These are phyloP conservation scores for Latheticus oryzae DNA, from an alignment of 2,888 invertebrate species.

Conservation along the genomic window DNA sequence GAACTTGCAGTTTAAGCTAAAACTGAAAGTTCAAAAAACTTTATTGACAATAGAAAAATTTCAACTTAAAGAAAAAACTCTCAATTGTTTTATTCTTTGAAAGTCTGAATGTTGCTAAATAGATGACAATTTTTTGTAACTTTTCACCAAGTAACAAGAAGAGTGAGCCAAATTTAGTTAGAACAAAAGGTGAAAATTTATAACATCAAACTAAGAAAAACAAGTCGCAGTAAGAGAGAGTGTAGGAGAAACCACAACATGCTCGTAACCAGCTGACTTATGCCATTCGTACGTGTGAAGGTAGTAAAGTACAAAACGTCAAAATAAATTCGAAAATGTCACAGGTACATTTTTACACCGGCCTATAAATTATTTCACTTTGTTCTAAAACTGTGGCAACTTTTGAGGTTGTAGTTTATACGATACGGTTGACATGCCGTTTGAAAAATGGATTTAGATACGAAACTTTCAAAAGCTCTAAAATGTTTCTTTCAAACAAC, in stretches of 20 bases:
- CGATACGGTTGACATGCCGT: conserved; percentile 4
- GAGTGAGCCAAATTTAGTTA: too few relatives aligned
- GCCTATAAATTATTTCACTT: conserved; percentile 50
- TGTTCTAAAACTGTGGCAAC: conserved; percentile 19
- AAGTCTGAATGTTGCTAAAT: too few relatives aligned
- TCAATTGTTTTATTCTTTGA: too few relatives aligned
- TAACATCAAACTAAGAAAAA: conserved; percentile 23
- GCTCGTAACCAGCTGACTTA: conserved; percentile 28
- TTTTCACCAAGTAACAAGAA: too few relatives aligned
- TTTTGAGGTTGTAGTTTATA: conserved; percentile 29
- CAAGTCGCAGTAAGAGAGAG: conserved; percentile 22
- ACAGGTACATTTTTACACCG: conserved; percentile 46
- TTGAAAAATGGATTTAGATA: conserved; percentile 16
- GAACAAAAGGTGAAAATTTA: too few relatives aligned
- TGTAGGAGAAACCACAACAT: conserved; percentile 39
- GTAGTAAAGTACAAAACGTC: conserved; percentile 41
- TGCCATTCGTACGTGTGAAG: conserved; percentile 17
- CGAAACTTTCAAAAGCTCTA: background rate
- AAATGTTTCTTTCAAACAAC: background rate
- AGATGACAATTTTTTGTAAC: too few relatives aligned
- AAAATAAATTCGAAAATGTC: conserved; percentile 49
- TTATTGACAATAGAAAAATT: conserved; percentile 15
- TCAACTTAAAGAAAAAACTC: too few relatives aligned
- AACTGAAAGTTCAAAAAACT: conserved; percentile 24
- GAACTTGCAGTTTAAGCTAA: conserved; percentile 23